Percentiles rank a stretch among this genome's conserved stretches.
Conservation (phyloP, 2,888 invertebrate species). For the Cataglyphis albicans region DNA sequence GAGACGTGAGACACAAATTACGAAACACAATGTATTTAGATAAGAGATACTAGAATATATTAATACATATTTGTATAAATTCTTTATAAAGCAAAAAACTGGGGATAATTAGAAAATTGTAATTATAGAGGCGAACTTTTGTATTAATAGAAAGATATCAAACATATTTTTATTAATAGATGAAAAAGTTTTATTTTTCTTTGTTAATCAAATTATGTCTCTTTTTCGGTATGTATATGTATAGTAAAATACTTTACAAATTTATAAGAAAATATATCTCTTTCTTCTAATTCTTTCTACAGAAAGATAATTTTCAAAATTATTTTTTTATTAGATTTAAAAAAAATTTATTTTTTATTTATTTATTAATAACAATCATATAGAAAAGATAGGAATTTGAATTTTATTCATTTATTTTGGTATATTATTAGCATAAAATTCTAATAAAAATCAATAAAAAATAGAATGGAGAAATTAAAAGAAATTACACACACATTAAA, state of each 20-base stretch:
- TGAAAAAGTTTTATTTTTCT: background rate
- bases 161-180: background rate
- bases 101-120: background rate
- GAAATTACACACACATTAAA: background rate
- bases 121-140: background rate
- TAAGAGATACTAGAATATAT: background rate
- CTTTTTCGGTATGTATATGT: background rate
- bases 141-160: background rate
- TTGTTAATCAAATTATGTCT: background rate
- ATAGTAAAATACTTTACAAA: background rate
- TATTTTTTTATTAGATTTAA: background rate
- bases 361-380: background rate
- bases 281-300: background rate
- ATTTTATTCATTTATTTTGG: background rate
- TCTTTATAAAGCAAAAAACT: background rate
- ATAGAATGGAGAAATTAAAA: background rate
- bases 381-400: background rate
- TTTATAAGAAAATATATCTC: background rate
- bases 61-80: background rate
- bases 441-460: constrained; percentile 10
- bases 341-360: background rate
- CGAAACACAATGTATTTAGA: constrained; percentile 21
- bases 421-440: background rate
- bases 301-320: background rate
- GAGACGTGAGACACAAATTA: background rate